These are phyloP conservation scores for Hylyphantes graminicola DNA, from an alignment of 1,140 invertebrate genomes.

Conservation along the genomic window DNA sequence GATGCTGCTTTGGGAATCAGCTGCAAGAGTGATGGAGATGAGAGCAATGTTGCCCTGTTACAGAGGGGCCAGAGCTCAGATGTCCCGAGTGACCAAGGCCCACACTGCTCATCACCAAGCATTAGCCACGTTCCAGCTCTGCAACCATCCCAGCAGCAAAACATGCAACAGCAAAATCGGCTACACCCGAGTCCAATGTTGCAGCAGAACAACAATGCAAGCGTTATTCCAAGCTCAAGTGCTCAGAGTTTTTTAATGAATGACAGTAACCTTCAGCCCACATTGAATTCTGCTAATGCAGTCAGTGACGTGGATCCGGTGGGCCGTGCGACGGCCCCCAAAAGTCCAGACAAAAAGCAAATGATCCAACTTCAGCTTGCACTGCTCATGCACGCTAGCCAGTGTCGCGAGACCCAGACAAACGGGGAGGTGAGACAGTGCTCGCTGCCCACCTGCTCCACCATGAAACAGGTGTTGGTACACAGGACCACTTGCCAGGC, in stretches of 20 bases:
- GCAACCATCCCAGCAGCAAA: conserved; percentile 36
- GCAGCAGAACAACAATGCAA: conserved; percentile 21
- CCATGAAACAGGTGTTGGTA: conserved; percentile 98
- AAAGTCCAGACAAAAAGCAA: conserved; percentile 85
- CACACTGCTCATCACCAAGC: conserved; percentile 48
- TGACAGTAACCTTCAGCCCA: conserved; percentile 15
- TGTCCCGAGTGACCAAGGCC: conserved; percentile 30
- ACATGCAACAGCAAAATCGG: conserved; percentile 26
- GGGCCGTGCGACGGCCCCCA: background rate
- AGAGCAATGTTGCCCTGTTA: conserved; percentile 5
- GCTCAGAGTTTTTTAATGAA: conserved; percentile 61
- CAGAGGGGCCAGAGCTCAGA: conserved; percentile 26
- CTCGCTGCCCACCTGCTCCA: conserved; percentile 94
- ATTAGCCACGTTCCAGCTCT: conserved; percentile 45
- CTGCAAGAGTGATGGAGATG: conserved; percentile 65
- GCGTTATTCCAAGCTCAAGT: conserved; percentile 64
- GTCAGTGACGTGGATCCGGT: too few relatives aligned
- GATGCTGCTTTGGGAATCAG: conserved; percentile 84
- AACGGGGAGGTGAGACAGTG: conserved; percentile 73
- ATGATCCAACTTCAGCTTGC: conserved; percentile 99
- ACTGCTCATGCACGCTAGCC: conserved; percentile 96
- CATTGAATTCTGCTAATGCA: conserved; percentile 44
- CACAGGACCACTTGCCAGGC: conserved; percentile 98
- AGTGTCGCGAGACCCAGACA: conserved; percentile 87
- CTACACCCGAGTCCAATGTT: conserved; percentile 51